Base-by-base conservation (phyloP, 2,888 invertebrate species). In the Gastrophysa polygoni region DNA sequence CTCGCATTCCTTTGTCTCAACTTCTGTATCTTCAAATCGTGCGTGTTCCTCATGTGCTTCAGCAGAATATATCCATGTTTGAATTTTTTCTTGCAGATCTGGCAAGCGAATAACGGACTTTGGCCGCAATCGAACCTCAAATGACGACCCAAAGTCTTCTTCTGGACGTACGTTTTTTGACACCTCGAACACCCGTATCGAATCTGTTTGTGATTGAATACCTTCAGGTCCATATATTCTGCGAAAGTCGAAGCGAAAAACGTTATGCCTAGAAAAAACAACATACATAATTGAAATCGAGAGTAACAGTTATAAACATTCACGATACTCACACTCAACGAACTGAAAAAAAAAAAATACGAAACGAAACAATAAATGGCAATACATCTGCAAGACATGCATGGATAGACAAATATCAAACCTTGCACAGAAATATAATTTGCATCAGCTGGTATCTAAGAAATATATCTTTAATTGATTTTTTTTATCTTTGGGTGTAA, bases 81-180 rank as follows among this genome's bases (percentile, higher is more conserved):
- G 66, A 78, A 78, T 38, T 75, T 73, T 65, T 78, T 78, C 18
- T 71, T 66, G 56, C 80, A 80, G 50, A 78, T 66, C 48, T 79
- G 76, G 60, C 80, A 80, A 1, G 72, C 70, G 68, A 80, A 81
- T 4, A 78, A 75, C 0, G 80, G 81, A 57, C 71, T 76, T 61
- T 78, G 78, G 0, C 83, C 83, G 67, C 84, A 85, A 71, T 84
- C 84, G 68, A 82, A 81, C 46, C 82, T 78, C 58, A 81, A 76
- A 71, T 85, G 84, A 34, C 83, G 74, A 1, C 80, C 80, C 46
- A 80, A 68, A 1, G 79, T 80, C 71, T 80, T 79, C 77, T 80
- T 79, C 68, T 80, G 80, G 32, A 77, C 73, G 60, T 81, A 81
- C 3, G 77, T 78, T 70, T 77, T 79, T 38, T 74, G 71, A 71